Evolutionary conservation across 2,113 vertebrate genomes (phyloP), one percentile per base, ranked within the genome.

Genomic region (Chlorodrepanis virens): DNA sequence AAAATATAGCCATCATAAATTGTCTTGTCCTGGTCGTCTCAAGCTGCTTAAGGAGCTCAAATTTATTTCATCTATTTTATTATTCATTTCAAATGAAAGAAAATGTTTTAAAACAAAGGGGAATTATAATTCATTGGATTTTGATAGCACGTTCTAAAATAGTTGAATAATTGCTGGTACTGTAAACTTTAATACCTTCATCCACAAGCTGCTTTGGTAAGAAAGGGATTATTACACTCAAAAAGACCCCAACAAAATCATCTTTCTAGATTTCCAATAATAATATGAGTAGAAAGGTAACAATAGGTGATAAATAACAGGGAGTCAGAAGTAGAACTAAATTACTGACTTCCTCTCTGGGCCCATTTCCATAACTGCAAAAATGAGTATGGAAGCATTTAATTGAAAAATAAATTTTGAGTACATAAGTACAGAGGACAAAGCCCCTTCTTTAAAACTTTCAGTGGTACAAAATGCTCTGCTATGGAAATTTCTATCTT

Each of bases 11-110:
- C 84, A 39, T 59, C 49, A 56, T 90, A 89, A 92, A 94, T 72
- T 96, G 86, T 83, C 95, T 93, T 93, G 74, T 89, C 94, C 76
- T 76, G 78, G 60, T 96, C 77, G 86, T 37, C 69, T 64, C 87
- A 33, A 69, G 53, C n/a, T 52, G 39, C 44, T 67, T 42, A 68
- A 81, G 71, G 4, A 54, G 61, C 80, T 67, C 90, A 65, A 83
- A 45, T 70, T 85, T 31, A 67, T 83, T 87, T 61, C 37, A 44
- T 52, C 37, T 87, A 50, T 37, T 80, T 90, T 70, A 71, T 60
- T 68, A 71, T 80, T 77, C 23, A 65, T 86, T 88, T 77, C 25
- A 14, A 52, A 70, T 44, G 12, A 75, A 91, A 74, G 18, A 50
- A 78, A 80, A 64, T 68, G 64, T 87, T 88, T 80, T 44, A 68